These are phyloP conservation scores for Nyctereutes procyonoides DNA, from an alignment of 2,113 vertebrate genomes.

Conservation along the genomic window DNA sequence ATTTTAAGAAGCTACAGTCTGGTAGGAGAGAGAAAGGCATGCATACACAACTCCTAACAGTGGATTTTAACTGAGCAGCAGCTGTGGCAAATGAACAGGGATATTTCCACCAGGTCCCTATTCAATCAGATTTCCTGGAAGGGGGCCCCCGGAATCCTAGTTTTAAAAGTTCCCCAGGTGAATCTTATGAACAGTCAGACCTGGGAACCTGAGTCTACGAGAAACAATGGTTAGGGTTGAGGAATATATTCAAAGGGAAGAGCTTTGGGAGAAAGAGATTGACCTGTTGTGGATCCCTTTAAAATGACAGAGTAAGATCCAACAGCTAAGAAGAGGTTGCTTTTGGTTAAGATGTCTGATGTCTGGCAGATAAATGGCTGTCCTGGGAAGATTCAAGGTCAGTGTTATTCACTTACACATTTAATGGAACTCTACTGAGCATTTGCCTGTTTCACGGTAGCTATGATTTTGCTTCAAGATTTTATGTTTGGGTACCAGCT, in stretches of 20 bases:
- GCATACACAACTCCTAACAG: background rate
- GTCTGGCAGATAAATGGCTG: background rate
- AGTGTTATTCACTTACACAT: background rate
- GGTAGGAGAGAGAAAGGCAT: background rate
- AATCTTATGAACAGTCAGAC: background rate
- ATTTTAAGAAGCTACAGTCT: background rate
- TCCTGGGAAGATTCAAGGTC: constrained; percentile 44
- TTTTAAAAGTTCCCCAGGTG: background rate
- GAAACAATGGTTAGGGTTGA: background rate
- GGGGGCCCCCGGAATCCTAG: background rate
- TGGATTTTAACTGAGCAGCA: background rate
- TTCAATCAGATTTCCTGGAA: background rate
- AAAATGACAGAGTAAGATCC: constrained; percentile 6
- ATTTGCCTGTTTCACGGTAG: background rate
- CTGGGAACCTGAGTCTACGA: background rate
- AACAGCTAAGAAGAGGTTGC: background rate
- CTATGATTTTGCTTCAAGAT: constrained; percentile 42
- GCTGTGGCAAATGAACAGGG: background rate
- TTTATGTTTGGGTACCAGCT: background rate
- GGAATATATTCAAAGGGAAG: background rate
- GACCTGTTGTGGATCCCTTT: background rate
- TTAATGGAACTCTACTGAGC: background rate
- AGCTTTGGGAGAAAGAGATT: background rate
- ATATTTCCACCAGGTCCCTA: background rate
- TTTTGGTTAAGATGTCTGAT: background rate